Percentiles rank a stretch among this genome's conserved stretches.
Evolutionary conservation across 2,888 invertebrate species (phyloP).

Genomic region (Lordiphosa fenestrarum): DNA sequence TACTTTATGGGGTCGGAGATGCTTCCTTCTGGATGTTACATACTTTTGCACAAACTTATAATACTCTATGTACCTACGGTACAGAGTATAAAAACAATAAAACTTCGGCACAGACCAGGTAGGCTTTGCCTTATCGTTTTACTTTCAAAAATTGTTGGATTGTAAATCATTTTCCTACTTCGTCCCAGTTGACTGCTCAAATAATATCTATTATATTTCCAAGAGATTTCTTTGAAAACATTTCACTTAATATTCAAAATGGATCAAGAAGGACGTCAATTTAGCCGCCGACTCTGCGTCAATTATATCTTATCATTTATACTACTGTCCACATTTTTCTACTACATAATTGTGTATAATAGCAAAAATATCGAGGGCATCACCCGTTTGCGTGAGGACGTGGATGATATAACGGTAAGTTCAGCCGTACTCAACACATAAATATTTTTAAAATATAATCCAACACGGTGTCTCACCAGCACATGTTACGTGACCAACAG

Average conservation of each 20-base stretch:
- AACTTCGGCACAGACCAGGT: no score
- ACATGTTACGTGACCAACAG: constrained; percentile 3
- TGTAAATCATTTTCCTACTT: no score
- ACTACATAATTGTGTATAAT: constrained; percentile 31
- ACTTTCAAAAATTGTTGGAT: no score
- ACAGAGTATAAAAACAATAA: no score
- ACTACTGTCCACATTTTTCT: constrained; percentile 39
- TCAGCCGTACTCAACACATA: no score
- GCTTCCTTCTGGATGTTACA: no score
- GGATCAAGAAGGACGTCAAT: constrained; percentile 13
- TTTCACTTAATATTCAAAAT: constrained; percentile 7
- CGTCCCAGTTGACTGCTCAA: not conserved
- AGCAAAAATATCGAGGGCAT: constrained; percentile 22
- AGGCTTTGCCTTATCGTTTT: no score
- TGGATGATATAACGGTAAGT: constrained; percentile 40
- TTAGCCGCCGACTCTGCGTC: constrained; percentile 8
- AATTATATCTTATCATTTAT: constrained; percentile 39
- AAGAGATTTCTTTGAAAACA: not conserved
- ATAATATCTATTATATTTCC: not conserved
- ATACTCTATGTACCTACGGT: no score
- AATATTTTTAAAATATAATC: fast-evolving
- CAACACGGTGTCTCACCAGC: constrained; percentile 2
- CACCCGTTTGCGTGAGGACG: constrained; percentile 23
- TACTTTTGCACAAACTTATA: no score
- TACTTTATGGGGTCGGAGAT: no score